Base-by-base conservation (phyloP, 2,888 invertebrate species). In the Psylliodes chrysocephalus region DNA sequence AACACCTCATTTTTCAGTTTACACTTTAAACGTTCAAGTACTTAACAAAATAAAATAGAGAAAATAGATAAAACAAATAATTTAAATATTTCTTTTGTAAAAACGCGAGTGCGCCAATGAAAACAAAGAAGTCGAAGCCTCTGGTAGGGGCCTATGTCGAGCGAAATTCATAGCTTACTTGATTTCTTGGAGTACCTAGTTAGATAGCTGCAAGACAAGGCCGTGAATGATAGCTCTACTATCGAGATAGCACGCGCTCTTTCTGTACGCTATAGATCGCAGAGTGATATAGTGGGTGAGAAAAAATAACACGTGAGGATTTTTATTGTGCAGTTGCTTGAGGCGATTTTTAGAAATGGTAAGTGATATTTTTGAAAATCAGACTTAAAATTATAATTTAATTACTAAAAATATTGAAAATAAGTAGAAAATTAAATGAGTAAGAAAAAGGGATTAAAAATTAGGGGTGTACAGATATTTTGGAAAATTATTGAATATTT, bases 71-170 rank as follows among this genome's bases (percentile, higher is more conserved):
- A 38, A 38, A 12, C 7, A 1, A 40, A 17, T 17, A 40, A 40
- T 40, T 12, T 12, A 40, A 14, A 40, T 40, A 7, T 15, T 17
- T 14, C 40, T 15, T 40, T 40, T 7, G 40, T n/a, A 40, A 14
- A 40, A 40, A 40, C 15, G 5, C 8, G 46, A 2, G 25, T 25
- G 5, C 46, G 46, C 22, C 51, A n/a, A 18, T 51, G 28, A 8
- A 60, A 54, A 68, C 57, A 63, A 62, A 69, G 71, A 71, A 56
- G 54, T 66, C 53, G 44, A 22, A 17, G 33, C 35, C 17, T 61
- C 64, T 67, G 75, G 69, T 49, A 73, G 73, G 75, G 75, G 73
- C 72, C 72, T 69, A 73, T 72, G 69, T 71, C 54, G 68, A 68
- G 72, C 73, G 70, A 74, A 73, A 72, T 73, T 71, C 72, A 71